A percentile compares a stretch with the other conserved stretches of the same genome.
These are phyloP conservation scores for Percopsis transmontana DNA, from an alignment of 2,113 vertebrate genomes.

Conservation along the genomic window DNA sequence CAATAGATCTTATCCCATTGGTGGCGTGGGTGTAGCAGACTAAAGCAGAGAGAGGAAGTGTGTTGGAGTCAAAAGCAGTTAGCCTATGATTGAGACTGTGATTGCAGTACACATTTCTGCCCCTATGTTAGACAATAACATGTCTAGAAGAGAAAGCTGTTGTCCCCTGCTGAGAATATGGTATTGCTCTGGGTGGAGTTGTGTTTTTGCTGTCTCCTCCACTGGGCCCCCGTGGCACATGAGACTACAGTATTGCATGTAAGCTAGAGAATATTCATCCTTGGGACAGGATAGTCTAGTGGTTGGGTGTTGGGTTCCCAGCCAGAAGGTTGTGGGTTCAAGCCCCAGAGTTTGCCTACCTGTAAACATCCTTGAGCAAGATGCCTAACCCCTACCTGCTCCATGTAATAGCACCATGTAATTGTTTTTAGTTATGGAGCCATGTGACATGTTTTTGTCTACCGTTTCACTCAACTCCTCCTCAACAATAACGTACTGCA, in stretches of 20 bases:
- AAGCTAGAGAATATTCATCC: conserved; percentile 1
- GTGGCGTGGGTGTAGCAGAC: conserved; percentile 38
- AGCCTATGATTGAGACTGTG: conserved; percentile 27
- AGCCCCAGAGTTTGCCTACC: no score
- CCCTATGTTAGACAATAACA: conserved; percentile 21
- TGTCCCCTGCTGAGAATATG: conserved; percentile 29
- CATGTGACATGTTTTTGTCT: no score
- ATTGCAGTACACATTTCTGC: conserved; percentile 32
- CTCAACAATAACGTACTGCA: no score
- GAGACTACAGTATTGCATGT: conserved; percentile 17
- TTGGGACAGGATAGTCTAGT: no score
- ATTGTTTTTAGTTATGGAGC: no score
- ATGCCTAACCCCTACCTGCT: no score
- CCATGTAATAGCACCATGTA: no score
- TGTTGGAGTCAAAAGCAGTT: conserved; percentile 40
- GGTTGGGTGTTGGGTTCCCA: no score
- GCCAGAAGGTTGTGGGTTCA: no score
- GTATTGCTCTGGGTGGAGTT: conserved; percentile 37
- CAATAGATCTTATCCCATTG: conserved; percentile 56
- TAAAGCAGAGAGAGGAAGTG: conserved; percentile 54
- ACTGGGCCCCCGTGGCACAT: conserved; percentile 32
- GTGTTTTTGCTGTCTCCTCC: conserved; percentile 45
- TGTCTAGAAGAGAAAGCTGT: conserved; percentile 26
- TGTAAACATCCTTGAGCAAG: no score
- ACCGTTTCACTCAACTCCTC: no score